Conservation (phyloP, 1,140 invertebrate genomes). For the Stegodyphus dumicola region DNA sequence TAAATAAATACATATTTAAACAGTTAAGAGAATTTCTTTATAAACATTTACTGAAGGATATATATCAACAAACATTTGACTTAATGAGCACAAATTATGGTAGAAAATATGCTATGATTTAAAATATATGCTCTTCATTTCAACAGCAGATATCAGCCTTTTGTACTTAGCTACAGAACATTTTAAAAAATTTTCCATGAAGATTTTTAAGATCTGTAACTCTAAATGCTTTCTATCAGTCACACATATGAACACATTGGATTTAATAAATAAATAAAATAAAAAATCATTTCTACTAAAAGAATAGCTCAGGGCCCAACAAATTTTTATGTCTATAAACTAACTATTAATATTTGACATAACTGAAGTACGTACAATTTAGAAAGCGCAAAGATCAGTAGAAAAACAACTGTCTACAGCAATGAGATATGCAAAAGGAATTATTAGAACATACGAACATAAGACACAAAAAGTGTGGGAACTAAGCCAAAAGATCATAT, state of each 20-base stretch:
- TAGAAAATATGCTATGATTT: constrained; percentile 31
- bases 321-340: background rate
- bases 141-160: constrained; percentile 31
- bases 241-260: background rate
- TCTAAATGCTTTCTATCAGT: constrained; percentile 2
- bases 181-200: constrained; percentile 5
- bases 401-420: no score
- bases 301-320: background rate
- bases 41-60: background rate
- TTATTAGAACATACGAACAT: no score
- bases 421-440: no score
- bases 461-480: no score
- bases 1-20: background rate
- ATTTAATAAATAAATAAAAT: no score
- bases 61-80: constrained; percentile 7
- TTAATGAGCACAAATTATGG: constrained; percentile 32
- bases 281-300: constrained; percentile 1
- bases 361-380: no score
- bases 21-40: background rate
- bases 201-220: constrained; percentile 2
- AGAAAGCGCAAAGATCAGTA: no score
- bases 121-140: constrained; percentile 37
- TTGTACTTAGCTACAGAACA: constrained; percentile 22
- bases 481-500: no score
- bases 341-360: background rate